These are phyloP conservation scores for Dasyprocta punctata DNA, from an alignment of 2,113 vertebrate species.

Conservation along the genomic window DNA sequence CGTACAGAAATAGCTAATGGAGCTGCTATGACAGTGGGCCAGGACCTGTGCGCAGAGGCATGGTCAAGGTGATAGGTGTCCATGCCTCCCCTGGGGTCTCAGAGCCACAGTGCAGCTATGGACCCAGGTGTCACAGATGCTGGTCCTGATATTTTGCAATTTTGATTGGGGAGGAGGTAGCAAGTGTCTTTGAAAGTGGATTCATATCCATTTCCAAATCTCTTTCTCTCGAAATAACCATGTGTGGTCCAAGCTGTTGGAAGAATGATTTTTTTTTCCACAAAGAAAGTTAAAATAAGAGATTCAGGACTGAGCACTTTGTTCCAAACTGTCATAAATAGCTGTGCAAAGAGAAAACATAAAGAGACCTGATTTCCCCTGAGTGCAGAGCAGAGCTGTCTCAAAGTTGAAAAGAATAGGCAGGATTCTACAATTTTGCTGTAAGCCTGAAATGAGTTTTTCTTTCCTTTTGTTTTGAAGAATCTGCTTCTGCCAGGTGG, in stretches of 20 bases:
- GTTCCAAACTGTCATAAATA: conserved; percentile 45
- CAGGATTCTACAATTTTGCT: not conserved
- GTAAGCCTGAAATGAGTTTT: not conserved
- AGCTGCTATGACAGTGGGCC: not conserved
- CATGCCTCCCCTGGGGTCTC: rapidly evolving
- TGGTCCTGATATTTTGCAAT: not conserved
- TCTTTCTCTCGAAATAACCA: not conserved
- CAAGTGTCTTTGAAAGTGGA: not conserved
- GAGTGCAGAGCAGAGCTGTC: not conserved
- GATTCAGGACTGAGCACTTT: conserved; percentile 35
- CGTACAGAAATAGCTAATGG: not conserved
- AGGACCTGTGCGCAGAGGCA: rapidly evolving
- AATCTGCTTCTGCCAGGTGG: not conserved
- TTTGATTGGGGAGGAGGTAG: not conserved
- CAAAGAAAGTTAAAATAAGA: conserved; percentile 58
- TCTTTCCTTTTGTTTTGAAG: not conserved
- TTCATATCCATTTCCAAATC: not conserved
- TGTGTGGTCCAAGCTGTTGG: not conserved
- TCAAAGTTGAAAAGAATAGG: conserved; percentile 8
- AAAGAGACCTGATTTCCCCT: conserved; percentile 44
- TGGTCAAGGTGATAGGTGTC: not conserved
- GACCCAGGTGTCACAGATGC: not conserved
- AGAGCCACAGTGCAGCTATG: rapidly evolving
- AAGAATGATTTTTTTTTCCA: not conserved
- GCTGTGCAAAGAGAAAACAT: not conserved